Evolutionary conservation across 2,113 vertebrate species (phyloP).

Genomic region (Sceloporus tristichus): DNA sequence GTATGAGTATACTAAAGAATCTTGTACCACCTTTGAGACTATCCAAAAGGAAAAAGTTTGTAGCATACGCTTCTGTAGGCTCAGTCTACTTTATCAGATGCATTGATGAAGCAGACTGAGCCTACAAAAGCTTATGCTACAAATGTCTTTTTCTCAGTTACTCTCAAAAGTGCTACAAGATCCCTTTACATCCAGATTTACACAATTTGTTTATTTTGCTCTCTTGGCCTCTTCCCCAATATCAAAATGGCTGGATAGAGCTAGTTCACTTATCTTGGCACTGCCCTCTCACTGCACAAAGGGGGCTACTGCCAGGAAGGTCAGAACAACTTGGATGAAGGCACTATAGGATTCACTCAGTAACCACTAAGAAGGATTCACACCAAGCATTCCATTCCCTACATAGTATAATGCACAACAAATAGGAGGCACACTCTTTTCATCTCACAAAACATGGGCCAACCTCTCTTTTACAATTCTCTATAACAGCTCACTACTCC

Average conservation of each 20-base stretch:
- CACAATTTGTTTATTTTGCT: neutral
- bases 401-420: neutral
- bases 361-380: neutral
- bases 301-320: neutral
- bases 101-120: too few species aligned
- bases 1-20: too few species aligned
- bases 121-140: too few species aligned
- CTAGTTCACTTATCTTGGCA: accelerated
- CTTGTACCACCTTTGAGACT: too few species aligned
- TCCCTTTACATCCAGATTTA: neutral
- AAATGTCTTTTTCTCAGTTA: too few species aligned
- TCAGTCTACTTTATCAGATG: too few species aligned
- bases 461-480: neutral
- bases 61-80: too few species aligned
- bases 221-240: neutral
- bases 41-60: too few species aligned
- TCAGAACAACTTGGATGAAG: slow-evolving; percentile 1
- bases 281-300: neutral
- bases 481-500: neutral
- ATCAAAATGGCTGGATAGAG: neutral
- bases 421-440: neutral
- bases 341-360: neutral
- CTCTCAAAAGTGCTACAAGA: too few species aligned
- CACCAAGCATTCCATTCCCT: neutral
- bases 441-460: neutral